Conservation (phyloP, 1,140 invertebrate genomes). For the Bombus fervidus region DNA sequence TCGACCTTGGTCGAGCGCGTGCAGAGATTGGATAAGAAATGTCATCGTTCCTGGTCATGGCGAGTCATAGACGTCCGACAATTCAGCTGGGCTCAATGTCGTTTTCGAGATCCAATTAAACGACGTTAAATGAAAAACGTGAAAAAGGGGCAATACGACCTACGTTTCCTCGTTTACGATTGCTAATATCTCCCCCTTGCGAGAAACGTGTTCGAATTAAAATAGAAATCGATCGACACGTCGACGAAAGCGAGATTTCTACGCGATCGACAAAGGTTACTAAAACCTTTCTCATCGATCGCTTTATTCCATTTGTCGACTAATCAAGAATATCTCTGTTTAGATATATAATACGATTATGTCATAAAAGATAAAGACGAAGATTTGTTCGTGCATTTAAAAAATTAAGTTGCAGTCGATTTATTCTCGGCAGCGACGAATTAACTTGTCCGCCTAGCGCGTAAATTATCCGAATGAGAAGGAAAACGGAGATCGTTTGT, state of each 20-base stretch:
- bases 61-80: not conserved
- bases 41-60: not conserved
- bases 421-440: not conserved
- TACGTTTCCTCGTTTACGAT: not conserved
- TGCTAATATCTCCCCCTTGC: not conserved
- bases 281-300: not conserved
- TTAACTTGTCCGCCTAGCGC: not conserved
- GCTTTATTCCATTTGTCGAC: not conserved
- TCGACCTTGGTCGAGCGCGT: not conserved
- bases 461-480: not conserved
- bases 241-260: not conserved
- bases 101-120: slow-evolving; percentile 41
- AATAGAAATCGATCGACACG: not conserved
- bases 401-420: not conserved
- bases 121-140: slow-evolving; percentile 3
- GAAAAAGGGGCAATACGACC: not conserved
- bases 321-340: not conserved
- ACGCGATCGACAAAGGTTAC: not conserved
- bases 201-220: not conserved
- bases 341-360: not conserved
- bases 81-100: not conserved
- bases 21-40: not conserved
- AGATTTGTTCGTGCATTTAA: not conserved
- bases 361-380: too few relatives aligned
- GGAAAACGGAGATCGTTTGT: not conserved